phyloP scores from a whole-genome alignment of 2,888 invertebrate genomes.

The Drosophila bunnanda region DNA sequence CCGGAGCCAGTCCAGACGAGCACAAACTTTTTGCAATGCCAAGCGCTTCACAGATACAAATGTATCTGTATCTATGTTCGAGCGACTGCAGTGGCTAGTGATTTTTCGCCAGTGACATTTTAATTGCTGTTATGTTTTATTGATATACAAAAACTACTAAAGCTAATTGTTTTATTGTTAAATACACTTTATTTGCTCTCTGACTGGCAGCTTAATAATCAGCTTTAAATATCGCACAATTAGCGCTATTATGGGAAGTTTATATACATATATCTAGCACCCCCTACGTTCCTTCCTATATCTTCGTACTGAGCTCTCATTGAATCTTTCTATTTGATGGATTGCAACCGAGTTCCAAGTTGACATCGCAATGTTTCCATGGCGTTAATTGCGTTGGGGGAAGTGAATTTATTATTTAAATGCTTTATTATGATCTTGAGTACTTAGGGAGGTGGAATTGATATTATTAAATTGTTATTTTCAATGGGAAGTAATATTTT shows the following conservation, averaged over 20 bases:
- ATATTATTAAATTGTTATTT: neutral
- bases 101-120: slow-evolving; percentile 77
- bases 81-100: slow-evolving; percentile 27
- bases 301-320: slow-evolving; percentile 24
- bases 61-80: slow-evolving; percentile 17
- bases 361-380: slow-evolving; percentile 41
- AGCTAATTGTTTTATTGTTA: slow-evolving; percentile 80
- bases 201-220: slow-evolving; percentile 78
- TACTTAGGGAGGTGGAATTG: neutral
- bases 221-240: slow-evolving; percentile 77
- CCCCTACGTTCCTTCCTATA: neutral
- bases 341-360: slow-evolving; percentile 21
- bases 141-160: slow-evolving; percentile 78
- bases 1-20: slow-evolving; percentile 34
- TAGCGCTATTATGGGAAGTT: slow-evolving; percentile 72
- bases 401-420: slow-evolving; percentile 33
- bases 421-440: slow-evolving; percentile 12
- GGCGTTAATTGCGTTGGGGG: slow-evolving; percentile 36
- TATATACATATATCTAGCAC: slow-evolving; percentile 26
- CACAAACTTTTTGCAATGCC: slow-evolving; percentile 64
- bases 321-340: slow-evolving; percentile 40
- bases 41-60: slow-evolving; percentile 43
- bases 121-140: slow-evolving; percentile 79
- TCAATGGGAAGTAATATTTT: neutral
- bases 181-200: slow-evolving; percentile 68